Evolutionary conservation across 2,113 vertebrate species (phyloP), one percentile per base, ranked within the genome.

Genomic region (Phasianus colchicus): DNA sequence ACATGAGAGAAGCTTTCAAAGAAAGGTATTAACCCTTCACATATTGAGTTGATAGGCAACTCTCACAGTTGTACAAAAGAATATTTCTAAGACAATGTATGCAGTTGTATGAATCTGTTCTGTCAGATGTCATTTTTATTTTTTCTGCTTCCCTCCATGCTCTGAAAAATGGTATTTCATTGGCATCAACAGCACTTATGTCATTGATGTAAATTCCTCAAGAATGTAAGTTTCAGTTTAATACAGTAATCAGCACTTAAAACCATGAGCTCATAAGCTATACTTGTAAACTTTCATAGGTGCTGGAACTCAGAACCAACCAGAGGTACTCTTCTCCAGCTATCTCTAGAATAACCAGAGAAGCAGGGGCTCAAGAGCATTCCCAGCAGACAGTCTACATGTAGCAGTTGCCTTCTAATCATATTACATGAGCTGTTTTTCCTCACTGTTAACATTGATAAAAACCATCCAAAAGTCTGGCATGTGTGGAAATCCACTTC

Each of bases 301-400:
- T 21, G 27, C 18, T 54, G 32, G 8, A 60, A 76, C 11, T 6
- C 13, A 36, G 32, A 61, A 74, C 7, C 6, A 17, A 30, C 3
- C 14, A 64, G 10, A 75, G 3, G 3, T 2, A 45, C 24, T n/a
- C 17, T 66, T 22, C 66, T 22, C 32, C 14, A 83, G 48, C 5
- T 27, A 19, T 47, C 86, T 17, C 76, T 65, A 19, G 42, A 50
- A 73, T 1, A 30, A 13, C 21, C 10, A 29, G n/a, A 9, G 13
- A 29, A 60, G 67, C 2, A 4, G 2, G 3, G 2, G 11, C 40
- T 67, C 1, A 1, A 89, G 83, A 54, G 6, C 16, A 63, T 25
- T 75, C 24, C 63, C 42, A 71, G 42, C 0, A 75, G 21, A 36
- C 19, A 57, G 7, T 8, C n/a, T 40, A 32, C 42, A 22, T 24